Base-by-base conservation (phyloP, 1,140 invertebrate species). In the Drosophila ficusphila region DNA sequence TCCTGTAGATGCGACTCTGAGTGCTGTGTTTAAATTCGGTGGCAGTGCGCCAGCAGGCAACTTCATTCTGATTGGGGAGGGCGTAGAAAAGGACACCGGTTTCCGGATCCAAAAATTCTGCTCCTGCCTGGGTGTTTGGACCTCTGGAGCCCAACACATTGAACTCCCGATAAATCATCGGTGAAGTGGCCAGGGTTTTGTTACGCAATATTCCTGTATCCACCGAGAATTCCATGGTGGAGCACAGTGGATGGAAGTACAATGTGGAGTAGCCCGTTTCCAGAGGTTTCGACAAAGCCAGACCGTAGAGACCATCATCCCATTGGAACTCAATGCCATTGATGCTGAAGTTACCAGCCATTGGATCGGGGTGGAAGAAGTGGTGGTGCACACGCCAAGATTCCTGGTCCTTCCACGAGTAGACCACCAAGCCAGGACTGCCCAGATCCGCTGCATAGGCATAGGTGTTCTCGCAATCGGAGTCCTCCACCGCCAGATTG, bases 181-280 rank as follows among this genome's bases (percentile, higher is more conserved):
- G 91, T 14, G 79, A 79, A 3, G 90, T 92, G 52, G 93, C 90
- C 44, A 93, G 69, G 2, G 93, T 90, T 79, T 93, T 89, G 79
- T 96, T 94, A 21, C 94, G 92, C 12, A 96, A 89, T 18, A 95
- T 91, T 36, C 93, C 93, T 0, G 95, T 96, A 5, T 92, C 95
- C 0, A 96, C 95, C 0, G 94, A 89, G 81, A 96, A 97, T 82
- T 96, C 95, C 79, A 94, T 93, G 11, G 93, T 94, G 61, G 95
- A 96, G 8, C 94, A 94, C 71, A 96, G 92, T 0, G 96, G 95
- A 89, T 96, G 96, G 92, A 96, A 97, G 71, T 96, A 96, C 2
- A 96, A 77, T 0, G 94, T 95, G 54, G 95, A 94, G 78, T 92
- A 95, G 23, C 95, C 95, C 56, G 95, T 94, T 2, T 91, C 65